Evolutionary conservation across 2,888 invertebrate genomes (phyloP), one percentile per base, ranked within the genome.

Genomic region (Dryomyza anilis): DNA sequence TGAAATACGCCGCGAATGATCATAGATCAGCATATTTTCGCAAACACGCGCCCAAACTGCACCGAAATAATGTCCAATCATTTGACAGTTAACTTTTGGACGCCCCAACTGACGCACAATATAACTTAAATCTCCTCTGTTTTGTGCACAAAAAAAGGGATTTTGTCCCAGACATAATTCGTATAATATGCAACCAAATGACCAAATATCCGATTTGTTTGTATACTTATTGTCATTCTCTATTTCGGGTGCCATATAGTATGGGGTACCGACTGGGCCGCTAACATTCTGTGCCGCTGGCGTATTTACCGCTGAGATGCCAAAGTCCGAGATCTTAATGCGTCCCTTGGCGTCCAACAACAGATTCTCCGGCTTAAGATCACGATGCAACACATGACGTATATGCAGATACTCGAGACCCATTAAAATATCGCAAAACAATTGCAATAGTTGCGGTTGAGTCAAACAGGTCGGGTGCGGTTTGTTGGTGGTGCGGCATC

Each of bases 291-390:
- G 23, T 7, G 23, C 63, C 3, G 50, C 63, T 19, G 77, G 73
- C 12, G 69, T 70, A 57, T 78, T 74, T 12, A 83, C 73, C 25
- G 76, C 70, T 4, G 83, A 79, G 19, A 91, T 85, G 0, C 91
- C 91, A 43, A 91, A 85, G 78, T 91, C 91, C 6, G 91, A 91
- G n/a, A 91, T 85, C 78, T 91, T 91, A 0, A 90, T 88, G 0
- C 87, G 85, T 36, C 89, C 88, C 53, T 85, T 81, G 1, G 84
- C 84, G 45, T 89, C 89, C 62, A 91, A 85, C 75, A 91, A 88
- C 45, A 91, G 88, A 78, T 91, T 91, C 33, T 90, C 91, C 6
- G 91, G 91, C 77, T 92, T 91, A 69, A 91, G 88, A 78, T 91
- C 91, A 14, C 87, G 80, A 73, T 88, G 87, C 21, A 87, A 81